Evolutionary conservation across 2,797 vertebrate genomes (phyloP).

Genomic region (Macrochelys suwanniensis): DNA sequence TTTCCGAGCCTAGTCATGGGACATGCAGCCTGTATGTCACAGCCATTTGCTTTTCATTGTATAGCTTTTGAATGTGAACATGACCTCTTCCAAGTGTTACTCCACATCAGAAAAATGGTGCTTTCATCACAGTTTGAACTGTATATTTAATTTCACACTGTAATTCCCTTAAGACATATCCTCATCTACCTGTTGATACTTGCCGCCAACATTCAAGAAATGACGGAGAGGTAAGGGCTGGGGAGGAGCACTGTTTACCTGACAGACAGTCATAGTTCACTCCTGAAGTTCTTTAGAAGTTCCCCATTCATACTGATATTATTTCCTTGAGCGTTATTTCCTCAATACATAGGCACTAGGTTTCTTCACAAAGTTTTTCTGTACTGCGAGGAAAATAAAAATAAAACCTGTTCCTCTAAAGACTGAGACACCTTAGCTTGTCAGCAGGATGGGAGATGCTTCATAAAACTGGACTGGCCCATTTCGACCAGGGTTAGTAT

Average conservation of each 20-base stretch:
- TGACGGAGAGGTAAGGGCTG: conserved; percentile 5
- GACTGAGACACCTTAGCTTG: not conserved
- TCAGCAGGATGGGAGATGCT: not conserved
- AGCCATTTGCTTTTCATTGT: not conserved
- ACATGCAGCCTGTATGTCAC: not conserved
- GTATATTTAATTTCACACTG: not conserved
- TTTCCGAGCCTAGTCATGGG: not conserved
- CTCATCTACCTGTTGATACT: conserved; percentile 19
- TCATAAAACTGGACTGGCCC: not conserved
- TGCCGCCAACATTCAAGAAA: conserved; percentile 27
- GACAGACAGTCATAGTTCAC: not conserved
- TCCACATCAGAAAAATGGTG: not conserved
- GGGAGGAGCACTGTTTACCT: conserved; percentile 8
- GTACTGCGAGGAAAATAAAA: not conserved
- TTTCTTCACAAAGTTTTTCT: not conserved
- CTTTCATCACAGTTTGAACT: conserved; percentile 45
- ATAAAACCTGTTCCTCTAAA: not conserved
- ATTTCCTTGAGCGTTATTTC: not conserved
- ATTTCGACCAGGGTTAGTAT: not conserved
- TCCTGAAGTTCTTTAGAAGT: not conserved
- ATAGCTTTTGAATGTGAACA: not conserved
- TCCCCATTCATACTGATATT: not conserved
- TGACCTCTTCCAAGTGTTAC: not conserved
- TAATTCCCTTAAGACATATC: conserved; percentile 17
- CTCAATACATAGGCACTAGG: not conserved